Conservation (phyloP, 2,113 vertebrate species). For the Neodon shergylaensis region DNA sequence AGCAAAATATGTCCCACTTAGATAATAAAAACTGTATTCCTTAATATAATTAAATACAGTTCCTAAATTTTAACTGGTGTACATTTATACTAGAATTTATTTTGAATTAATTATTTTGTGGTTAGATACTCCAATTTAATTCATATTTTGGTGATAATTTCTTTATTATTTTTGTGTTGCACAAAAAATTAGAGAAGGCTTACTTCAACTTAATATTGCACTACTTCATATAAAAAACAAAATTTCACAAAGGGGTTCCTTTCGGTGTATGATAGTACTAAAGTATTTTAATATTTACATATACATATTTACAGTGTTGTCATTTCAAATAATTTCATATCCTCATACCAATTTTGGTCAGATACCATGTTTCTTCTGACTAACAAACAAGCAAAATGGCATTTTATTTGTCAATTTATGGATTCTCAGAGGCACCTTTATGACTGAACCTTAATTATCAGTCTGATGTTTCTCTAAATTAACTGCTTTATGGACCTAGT, state of each 20-base stretch:
- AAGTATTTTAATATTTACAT: not conserved
- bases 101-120: too few species aligned
- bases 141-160: not conserved
- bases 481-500: too few species aligned
- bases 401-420: not conserved
- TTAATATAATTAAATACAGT: not conserved
- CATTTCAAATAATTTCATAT: not conserved
- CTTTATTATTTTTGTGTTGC: not conserved
- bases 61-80: not conserved
- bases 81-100: not conserved
- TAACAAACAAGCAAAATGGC: not conserved
- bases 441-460: not conserved
- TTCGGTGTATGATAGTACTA: not conserved
- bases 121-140: too few species aligned
- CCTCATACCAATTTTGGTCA: not conserved
- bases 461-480: too few species aligned
- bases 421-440: not conserved
- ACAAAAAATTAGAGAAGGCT: not conserved
- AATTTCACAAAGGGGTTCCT: not conserved
- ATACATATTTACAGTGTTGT: not conserved
- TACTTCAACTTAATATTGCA: not conserved
- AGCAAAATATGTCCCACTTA: not conserved
- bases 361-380: not conserved
- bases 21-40: not conserved
- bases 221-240: not conserved